These are phyloP conservation scores for Rotaria socialis DNA, from an alignment of 2,888 invertebrate species.

Conservation along the genomic window DNA sequence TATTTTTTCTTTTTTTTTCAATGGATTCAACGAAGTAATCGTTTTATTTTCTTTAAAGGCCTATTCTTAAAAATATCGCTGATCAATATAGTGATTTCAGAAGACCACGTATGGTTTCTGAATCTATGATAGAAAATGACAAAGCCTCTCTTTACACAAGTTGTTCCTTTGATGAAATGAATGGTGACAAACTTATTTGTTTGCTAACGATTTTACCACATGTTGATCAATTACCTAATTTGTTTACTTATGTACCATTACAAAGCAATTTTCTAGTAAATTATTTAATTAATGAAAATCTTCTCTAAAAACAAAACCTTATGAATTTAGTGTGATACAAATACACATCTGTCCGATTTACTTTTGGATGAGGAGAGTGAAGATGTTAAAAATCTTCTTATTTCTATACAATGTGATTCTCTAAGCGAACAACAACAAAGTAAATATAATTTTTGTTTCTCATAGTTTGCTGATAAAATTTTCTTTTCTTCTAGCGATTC, in stretches of 20 bases:
- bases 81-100: background rate
- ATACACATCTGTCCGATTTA: slow-evolving; percentile 22
- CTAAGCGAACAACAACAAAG: slow-evolving; percentile 75
- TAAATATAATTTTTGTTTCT: slow-evolving; percentile 56
- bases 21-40: background rate
- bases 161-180: background rate
- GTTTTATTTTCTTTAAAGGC: background rate
- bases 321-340: background rate
- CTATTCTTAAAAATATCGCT: background rate
- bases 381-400: slow-evolving; percentile 22
- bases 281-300: background rate
- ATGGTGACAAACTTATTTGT: background rate
- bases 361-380: slow-evolving; percentile 5
- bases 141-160: background rate
- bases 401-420: slow-evolving; percentile 53
- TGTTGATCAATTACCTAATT: slow-evolving; percentile 70
- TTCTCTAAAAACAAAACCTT: background rate
- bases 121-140: background rate
- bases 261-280: slow-evolving; percentile 74
- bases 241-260: slow-evolving; percentile 95
- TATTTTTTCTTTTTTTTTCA: background rate
- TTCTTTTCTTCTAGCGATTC: background rate
- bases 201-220: slow-evolving; percentile 34
- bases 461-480: background rate
- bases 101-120: background rate